Base-by-base conservation (phyloP, 2,797 vertebrate genomes). In the Phrynocephalus vlangalii region DNA sequence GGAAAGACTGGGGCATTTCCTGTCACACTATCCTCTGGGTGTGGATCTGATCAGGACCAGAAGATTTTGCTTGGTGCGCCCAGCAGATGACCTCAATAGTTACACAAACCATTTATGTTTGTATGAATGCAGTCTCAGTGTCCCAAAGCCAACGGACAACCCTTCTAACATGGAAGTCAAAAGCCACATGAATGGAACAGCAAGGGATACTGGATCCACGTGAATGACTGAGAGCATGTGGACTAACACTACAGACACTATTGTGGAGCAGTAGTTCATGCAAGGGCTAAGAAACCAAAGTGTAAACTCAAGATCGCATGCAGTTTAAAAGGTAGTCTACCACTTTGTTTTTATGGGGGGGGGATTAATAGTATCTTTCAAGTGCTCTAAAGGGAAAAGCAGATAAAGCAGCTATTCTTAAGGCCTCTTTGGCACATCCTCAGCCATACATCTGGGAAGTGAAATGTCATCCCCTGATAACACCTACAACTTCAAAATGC, bases 381-480 rank as follows among this genome's bases (percentile, higher is more conserved):
- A 24, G 13, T 72, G 26, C 15, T 15, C 33, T 20, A 0, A 5
- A 75, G 52, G 0, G 7, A 44, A 79, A 82, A 38, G 73, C 1
- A 30, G 72, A n/a, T 30, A 18, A 79, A n/a, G 15, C 0, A 13
- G 63, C 8, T 63, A 1, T 0, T 33, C 84, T 0, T 1, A 44
- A 48, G 66, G 22, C 56, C 22, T 81, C 70, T 71, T 70, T 33
- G 66, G 28, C 38, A 33, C 24, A 52, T 9, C 52, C 90, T 15
- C 50, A 60, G 2, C 0, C 0, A 48, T 18, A 5, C 33, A 20
- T 0, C 5, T 3, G 16, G 67, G 16, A 18, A 56, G 81, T 13
- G 75, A 82, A 52, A 79, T 20, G 0, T 6, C 3, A 79, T 20
- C 1, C 6, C 6, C n/a, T 18, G 20, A 0, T 1, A 50, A 83